Percentiles rank a stretch among this genome's conserved stretches.
Conservation (phyloP, 2,797 vertebrate genomes). For the Nyctalus aviator region DNA sequence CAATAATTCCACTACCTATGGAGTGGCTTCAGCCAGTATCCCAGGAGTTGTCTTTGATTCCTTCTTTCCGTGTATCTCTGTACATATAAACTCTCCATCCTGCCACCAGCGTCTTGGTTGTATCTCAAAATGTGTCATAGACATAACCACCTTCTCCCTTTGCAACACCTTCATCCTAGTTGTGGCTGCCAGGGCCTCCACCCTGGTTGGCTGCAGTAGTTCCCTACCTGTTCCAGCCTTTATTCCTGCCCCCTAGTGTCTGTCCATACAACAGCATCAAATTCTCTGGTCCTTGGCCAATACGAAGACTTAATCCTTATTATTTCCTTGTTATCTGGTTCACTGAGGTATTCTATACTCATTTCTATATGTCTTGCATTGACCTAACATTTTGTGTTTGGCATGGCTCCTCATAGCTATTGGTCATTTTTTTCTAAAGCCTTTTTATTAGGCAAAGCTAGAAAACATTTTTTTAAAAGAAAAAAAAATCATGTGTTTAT, state of each 20-base stretch:
- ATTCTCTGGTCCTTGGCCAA: neutral
- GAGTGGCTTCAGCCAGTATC: neutral
- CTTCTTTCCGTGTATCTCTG: neutral
- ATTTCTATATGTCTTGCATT: neutral
- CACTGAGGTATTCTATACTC: neutral
- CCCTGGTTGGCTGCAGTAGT: neutral
- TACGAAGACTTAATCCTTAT: neutral
- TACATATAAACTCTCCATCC: neutral
- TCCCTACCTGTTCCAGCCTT: neutral
- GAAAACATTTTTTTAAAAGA: slow-evolving; percentile 40
- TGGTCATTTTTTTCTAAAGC: neutral
- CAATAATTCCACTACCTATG: neutral
- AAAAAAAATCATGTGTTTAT: neutral
- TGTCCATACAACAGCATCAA: neutral
- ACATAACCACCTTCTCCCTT: neutral
- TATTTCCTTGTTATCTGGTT: neutral
- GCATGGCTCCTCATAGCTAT: neutral
- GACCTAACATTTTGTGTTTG: neutral
- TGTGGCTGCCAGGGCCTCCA: neutral
- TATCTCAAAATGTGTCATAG: neutral
- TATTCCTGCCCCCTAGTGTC: neutral
- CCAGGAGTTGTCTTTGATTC: slow-evolving; percentile 5
- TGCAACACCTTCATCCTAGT: neutral
- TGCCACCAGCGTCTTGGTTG: neutral
- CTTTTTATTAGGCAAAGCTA: neutral